Conservation (phyloP, 1,140 invertebrate species). For the Diachasma alloeum region DNA sequence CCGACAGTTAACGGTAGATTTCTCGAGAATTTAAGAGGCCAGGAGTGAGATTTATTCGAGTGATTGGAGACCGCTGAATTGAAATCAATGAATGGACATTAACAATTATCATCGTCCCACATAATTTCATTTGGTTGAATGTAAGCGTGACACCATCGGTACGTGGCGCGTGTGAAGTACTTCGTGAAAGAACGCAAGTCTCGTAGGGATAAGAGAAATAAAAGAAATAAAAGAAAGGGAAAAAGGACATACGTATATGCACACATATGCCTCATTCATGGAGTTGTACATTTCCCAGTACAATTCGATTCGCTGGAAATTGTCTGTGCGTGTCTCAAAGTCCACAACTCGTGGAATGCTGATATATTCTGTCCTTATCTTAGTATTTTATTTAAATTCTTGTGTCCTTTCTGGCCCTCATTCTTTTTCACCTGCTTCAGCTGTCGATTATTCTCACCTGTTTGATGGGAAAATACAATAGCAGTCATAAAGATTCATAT, state of each 20-base stretch:
- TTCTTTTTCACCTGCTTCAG: background rate
- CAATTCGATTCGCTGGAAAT: constrained; percentile 56
- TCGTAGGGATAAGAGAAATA: background rate
- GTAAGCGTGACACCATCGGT: constrained; percentile 14
- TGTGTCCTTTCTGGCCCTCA: background rate
- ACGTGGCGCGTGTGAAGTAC: constrained; percentile 19
- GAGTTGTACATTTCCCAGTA: constrained; percentile 43
- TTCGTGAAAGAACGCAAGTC: constrained; percentile 14
- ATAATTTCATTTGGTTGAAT: constrained; percentile 7
- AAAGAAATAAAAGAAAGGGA: background rate
- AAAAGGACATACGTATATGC: background rate
- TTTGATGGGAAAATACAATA: background rate
- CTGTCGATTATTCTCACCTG: background rate
- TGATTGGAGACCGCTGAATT: background rate
- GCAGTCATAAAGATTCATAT: background rate
- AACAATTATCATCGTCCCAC: constrained; percentile 16
- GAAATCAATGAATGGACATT: background rate
- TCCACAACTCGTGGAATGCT: constrained; percentile 42
- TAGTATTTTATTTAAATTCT: background rate
- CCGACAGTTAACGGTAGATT: background rate
- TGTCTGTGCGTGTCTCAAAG: constrained; percentile 31
- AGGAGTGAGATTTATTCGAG: background rate
- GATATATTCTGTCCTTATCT: constrained; percentile 30
- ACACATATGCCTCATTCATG: constrained; percentile 44
- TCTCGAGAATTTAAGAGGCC: background rate